Base-by-base conservation (phyloP, 2,113 vertebrate species). In the Penelope pileata region DNA sequence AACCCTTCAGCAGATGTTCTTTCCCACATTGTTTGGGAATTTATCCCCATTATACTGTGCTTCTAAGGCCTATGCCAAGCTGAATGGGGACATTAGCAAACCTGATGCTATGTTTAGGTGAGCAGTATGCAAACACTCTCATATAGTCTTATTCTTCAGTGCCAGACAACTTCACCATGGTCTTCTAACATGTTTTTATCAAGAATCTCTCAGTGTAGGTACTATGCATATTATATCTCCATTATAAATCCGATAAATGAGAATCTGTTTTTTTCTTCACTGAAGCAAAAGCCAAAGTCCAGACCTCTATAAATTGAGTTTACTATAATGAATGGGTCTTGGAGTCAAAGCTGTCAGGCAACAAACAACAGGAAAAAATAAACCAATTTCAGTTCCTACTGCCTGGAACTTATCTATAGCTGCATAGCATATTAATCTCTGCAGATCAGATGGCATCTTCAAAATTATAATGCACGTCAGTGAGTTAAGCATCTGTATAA, bases 1-100 rank as follows among this genome's bases (percentile, higher is more conserved):
- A 97, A 97, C 96, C 97, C 96, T 94, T 97, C 95, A 98, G 97
- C 98, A 98, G 98, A 98, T 98, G 98, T 98, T 98, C 97, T 97
- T 97, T 97, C 96, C 96, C 91, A 98, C 93, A 97, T 97, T 97
- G 97, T 97, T 98, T 98, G 95, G 95, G 95, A 98, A 97, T 98
- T 97, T 97, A 95, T 97, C 91, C 97, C 96, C 81, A 78, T 92
- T 97, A 86, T 96, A 96, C 62, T 83, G 69, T 96, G 84, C 93
- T 98, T 97, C 91, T 84, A 96, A 96, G 94, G 90, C 68, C 89
- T 83, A 95, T 95, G 96, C 96, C 95, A 96, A 97, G 88, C 43
- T 88, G 83, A 90, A 91, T 60, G 27, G 70, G 91, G 79, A 95
- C 93, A 94, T 96, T 74, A 91, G 72, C 53, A 93, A 92, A 96